Percentiles rank a stretch among this genome's conserved stretches.
These are phyloP conservation scores for Chaenodraco wilsoni DNA, from an alignment of 2,797 vertebrate genomes.

Conservation along the genomic window DNA sequence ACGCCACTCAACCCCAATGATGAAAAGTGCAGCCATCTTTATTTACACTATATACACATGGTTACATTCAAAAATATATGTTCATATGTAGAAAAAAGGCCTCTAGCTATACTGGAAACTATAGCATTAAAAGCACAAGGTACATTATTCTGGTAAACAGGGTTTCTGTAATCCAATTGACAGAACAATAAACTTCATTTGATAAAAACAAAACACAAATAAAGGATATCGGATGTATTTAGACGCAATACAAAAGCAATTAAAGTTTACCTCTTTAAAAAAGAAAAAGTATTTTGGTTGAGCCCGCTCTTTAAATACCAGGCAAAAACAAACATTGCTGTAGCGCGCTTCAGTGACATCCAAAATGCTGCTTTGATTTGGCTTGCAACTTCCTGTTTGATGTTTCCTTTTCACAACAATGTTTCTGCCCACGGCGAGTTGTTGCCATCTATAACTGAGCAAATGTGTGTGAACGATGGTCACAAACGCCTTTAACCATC, in stretches of 20 bases:
- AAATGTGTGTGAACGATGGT: constrained; percentile 11
- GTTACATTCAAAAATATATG: constrained; percentile 73
- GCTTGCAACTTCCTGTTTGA: background rate
- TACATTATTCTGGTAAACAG: constrained; percentile 43
- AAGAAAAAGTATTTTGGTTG: background rate
- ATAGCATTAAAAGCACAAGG: constrained; percentile 38
- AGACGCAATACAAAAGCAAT: background rate
- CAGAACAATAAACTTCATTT: background rate
- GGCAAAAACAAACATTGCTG: background rate
- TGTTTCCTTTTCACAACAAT: constrained; percentile 5
- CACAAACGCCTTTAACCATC: constrained; percentile 9
- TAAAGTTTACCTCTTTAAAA: background rate
- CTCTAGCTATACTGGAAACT: constrained; percentile 25
- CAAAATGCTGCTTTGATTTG: constrained; percentile 40
- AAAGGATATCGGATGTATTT: background rate
- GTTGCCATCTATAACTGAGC: background rate
- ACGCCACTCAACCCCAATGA: background rate
- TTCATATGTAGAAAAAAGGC: constrained; percentile 31
- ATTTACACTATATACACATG: constrained; percentile 80
- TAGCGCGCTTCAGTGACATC: constrained; percentile 22
- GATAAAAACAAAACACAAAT: background rate
- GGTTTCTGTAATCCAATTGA: constrained; percentile 7
- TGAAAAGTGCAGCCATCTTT: constrained; percentile 69
- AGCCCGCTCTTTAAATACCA: constrained; percentile 18
- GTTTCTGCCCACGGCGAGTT: background rate